These are phyloP conservation scores for Dasyprocta punctata DNA, from an alignment of 2,113 vertebrate species.

Conservation along the genomic window DNA sequence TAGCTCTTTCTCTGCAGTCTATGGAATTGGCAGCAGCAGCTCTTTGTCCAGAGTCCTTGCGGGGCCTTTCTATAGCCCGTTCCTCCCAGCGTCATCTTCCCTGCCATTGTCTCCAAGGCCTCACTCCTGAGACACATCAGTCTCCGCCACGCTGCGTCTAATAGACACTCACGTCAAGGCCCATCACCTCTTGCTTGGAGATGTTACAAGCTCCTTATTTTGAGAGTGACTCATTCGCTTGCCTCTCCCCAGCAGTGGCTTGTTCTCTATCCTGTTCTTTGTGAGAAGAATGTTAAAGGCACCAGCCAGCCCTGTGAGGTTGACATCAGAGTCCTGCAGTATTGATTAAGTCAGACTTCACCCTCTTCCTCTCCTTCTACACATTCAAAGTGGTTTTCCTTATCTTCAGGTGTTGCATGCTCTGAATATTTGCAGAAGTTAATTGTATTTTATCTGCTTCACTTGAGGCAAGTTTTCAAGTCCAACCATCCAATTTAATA, in stretches of 20 bases:
- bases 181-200: not conserved
- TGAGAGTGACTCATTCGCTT: not conserved
- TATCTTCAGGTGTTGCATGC: not conserved
- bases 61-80: not conserved
- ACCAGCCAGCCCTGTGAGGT: not conserved
- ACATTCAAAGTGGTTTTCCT: not conserved
- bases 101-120: not conserved
- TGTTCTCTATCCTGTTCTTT: not conserved
- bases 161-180: not conserved
- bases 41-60: not conserved
- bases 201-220: not conserved
- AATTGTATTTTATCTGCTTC: slow-evolving; percentile 46
- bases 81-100: not conserved
- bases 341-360: not conserved
- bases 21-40: not conserved
- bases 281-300: not conserved
- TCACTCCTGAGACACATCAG: not conserved
- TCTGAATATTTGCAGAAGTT: slow-evolving; percentile 52
- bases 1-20: not conserved
- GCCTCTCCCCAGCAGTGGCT: not conserved
- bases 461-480: slow-evolving; percentile 25
- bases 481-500: slow-evolving; percentile 28
- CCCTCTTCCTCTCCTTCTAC: not conserved
- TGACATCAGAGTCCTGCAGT: not conserved
- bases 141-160: not conserved